Base-by-base conservation (phyloP, 2,113 vertebrate species). In the Boleophthalmus pectinirostris region DNA sequence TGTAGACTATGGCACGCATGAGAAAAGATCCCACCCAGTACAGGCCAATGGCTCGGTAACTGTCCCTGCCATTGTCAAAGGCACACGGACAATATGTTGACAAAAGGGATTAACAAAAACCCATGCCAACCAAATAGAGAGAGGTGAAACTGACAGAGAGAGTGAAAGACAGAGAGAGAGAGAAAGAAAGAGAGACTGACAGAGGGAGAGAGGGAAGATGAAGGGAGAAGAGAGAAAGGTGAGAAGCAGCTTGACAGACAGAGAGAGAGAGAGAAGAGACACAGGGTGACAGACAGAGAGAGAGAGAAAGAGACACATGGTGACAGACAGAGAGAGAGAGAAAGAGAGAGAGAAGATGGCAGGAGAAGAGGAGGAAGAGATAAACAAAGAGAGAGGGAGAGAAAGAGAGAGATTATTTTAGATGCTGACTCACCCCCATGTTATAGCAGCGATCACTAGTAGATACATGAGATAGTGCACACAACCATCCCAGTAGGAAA, bases 401-500 rank as follows among this genome's bases (percentile, higher is more conserved):
- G 7, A 16, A 4, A 16, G 20, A 20, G 49, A 6, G 29, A 45
- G 14, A 18, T 29, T 7, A 70, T 24, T 49, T 33, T 66, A 24
- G 49, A 23, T 0, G 4, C n/a, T 21, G 25, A 67, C 95, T 93
- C 94, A 98, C 97, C 97, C 96, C 97, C 97, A 98, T 0, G 96
- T 96, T 6, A 98, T 97, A 1, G 96, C 97, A 47, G 96, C 94
- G 78, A 98, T 95, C 95, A 98, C 97, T 78, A 97, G 84, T 72
- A 98, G 93, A 82, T 98, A 98, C 95, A 98, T 96, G 79, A 98
- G 92, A 69, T 98, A 98, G 76, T 98, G 97, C 5, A 89, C 94
- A 0, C 95, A 97, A 77, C 97, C 97, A n/a, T 98, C 96, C 97
- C 97, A 98, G 21, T 97, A 98, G 83, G 95, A 97, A 87, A 95